Percentiles rank a stretch among this genome's conserved stretches.
Evolutionary conservation across 2,888 invertebrate species (phyloP).

Genomic region (Thumatha senex): DNA sequence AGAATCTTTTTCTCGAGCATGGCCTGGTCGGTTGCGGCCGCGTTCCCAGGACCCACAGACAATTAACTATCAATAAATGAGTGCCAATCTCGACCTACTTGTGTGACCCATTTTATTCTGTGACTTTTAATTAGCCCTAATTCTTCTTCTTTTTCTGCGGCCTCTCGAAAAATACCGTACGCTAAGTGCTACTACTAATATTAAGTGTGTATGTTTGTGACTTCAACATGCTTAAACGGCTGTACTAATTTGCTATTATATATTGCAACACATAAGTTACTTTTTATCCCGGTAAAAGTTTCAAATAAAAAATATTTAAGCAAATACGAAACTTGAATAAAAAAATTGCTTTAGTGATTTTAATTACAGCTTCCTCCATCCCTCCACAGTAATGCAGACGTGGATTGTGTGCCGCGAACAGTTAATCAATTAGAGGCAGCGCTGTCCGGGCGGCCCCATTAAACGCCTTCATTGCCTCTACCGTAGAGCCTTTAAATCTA

Average conservation of each 20-base stretch:
- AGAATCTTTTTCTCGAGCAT: neutral
- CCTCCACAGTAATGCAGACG: neutral
- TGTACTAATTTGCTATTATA: too few relatives aligned
- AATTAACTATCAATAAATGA: conserved; percentile 44
- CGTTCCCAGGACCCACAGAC: conserved; percentile 22
- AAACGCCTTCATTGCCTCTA: conserved; percentile 61
- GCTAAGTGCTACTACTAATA: too few relatives aligned
- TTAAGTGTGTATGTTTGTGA: too few relatives aligned
- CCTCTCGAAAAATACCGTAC: too few relatives aligned
- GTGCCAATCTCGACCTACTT: conserved; percentile 33
- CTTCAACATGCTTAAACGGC: too few relatives aligned
- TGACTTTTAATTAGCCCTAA: neutral
- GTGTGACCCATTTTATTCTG: conserved; percentile 12
- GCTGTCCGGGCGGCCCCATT: conserved; percentile 56
- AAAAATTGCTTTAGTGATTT: conserved; percentile 6
- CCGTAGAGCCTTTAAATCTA: conserved; percentile 2
- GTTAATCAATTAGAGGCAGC: conserved; percentile 47
- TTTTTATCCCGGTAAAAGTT: too few relatives aligned
- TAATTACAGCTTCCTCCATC: conserved; percentile 7
- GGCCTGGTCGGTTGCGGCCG: conserved; percentile 10
- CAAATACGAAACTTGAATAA: neutral
- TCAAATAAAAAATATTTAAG: neutral
- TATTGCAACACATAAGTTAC: too few relatives aligned
- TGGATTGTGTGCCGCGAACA: conserved; percentile 25
- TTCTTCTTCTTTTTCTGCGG: too few relatives aligned